phyloP scores from a whole-genome alignment of 2,888 invertebrate genomes.

The Catocala fraxini region DNA sequence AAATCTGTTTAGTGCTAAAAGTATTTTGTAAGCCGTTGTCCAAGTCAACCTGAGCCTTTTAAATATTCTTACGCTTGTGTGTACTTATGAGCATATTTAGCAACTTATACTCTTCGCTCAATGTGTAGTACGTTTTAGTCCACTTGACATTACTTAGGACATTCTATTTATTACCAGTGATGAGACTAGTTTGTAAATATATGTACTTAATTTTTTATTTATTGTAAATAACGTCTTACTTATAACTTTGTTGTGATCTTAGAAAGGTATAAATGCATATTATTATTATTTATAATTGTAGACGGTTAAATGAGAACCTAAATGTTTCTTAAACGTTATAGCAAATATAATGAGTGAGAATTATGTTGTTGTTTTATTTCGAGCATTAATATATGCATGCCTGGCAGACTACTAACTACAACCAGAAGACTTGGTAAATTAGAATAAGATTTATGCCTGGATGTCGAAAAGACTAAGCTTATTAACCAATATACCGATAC shows the following conservation, averaged over 20 bases:
- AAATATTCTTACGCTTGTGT: too few species aligned
- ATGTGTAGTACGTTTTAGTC: constrained; percentile 20
- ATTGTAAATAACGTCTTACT: constrained; percentile 77
- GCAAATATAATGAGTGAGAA: constrained; percentile 78
- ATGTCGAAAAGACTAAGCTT: too few species aligned
- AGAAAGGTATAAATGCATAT: constrained; percentile 65
- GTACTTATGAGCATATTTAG: constrained; percentile 8
- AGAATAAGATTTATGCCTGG: too few species aligned
- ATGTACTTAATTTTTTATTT: constrained; percentile 70
- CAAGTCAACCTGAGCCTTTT: too few species aligned
- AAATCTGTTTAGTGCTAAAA: too few species aligned
- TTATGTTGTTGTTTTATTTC: constrained; percentile 52
- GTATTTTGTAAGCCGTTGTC: too few species aligned
- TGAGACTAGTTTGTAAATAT: constrained; percentile 77
- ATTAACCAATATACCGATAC: too few species aligned
- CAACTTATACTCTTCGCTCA: constrained; percentile 6
- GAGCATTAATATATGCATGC: too few species aligned
- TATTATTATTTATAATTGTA: constrained; percentile 67
- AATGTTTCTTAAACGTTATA: constrained; percentile 76
- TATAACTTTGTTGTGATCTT: constrained; percentile 80
- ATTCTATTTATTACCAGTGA: constrained; percentile 60
- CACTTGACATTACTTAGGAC: constrained; percentile 38
- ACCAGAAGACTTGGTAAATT: too few species aligned
- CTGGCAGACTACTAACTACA: too few species aligned
- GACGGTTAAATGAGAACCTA: constrained; percentile 59